These are phyloP conservation scores for Bradynema listronoti DNA, from an alignment of 1,140 invertebrate genomes.

Conservation along the genomic window DNA sequence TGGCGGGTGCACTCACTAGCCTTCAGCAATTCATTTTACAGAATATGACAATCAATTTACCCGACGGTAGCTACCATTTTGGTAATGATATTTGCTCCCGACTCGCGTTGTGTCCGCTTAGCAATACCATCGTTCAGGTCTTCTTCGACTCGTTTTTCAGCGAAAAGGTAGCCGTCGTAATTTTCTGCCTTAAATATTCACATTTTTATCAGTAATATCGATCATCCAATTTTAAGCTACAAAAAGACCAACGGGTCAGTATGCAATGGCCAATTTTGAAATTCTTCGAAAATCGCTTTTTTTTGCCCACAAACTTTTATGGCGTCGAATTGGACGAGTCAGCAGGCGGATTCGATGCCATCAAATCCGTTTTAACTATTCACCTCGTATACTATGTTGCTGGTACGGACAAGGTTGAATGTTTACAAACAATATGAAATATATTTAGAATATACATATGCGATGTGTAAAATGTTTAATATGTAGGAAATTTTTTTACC, in stretches of 20 bases:
- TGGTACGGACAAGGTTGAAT: slow-evolving; percentile 29
- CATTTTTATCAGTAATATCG: too few relatives aligned
- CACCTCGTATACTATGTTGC: slow-evolving; percentile 52
- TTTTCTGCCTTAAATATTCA: background rate
- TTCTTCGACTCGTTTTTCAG: slow-evolving; percentile 54
- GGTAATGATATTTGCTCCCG: slow-evolving; percentile 47
- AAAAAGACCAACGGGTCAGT: slow-evolving; percentile 43
- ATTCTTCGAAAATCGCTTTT: slow-evolving; percentile 56
- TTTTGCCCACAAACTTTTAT: slow-evolving; percentile 56
- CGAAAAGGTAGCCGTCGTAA: slow-evolving; percentile 44
- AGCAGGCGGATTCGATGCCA: slow-evolving; percentile 31
- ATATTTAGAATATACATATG: too few relatives aligned
- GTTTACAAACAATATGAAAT: background rate
- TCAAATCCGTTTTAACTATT: slow-evolving; percentile 36
- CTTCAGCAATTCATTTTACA: slow-evolving; percentile 44
- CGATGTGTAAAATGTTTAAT: too few relatives aligned
- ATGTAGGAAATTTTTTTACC: too few relatives aligned
- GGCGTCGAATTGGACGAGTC: slow-evolving; percentile 43
- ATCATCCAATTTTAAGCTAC: slow-evolving; percentile 38
- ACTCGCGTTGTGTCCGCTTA: slow-evolving; percentile 40
- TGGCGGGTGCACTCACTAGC: slow-evolving; percentile 35
- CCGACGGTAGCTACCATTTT: slow-evolving; percentile 43
- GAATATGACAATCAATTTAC: slow-evolving; percentile 49
- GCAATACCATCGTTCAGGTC: slow-evolving; percentile 48
- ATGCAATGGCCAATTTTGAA: slow-evolving; percentile 54